Conservation (phyloP, 2,888 invertebrate species). For the Calameuta pallipes region DNA sequence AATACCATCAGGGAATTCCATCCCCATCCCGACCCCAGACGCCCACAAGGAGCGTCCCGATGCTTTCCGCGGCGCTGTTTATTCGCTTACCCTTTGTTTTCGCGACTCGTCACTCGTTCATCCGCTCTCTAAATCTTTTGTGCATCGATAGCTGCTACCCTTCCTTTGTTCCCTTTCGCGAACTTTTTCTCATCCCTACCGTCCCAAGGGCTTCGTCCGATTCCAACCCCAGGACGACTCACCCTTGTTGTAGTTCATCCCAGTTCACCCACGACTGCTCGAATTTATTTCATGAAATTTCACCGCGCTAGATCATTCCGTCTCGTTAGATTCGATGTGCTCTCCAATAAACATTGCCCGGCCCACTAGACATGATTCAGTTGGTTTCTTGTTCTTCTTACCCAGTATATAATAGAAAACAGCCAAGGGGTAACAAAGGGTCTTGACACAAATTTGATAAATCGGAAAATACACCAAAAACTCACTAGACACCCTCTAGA, state of each 20-base stretch:
- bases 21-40: neutral
- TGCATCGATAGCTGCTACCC: slow-evolving; percentile 26
- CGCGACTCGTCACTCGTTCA: slow-evolving; percentile 27
- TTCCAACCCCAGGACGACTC: neutral
- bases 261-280: neutral
- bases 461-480: neutral
- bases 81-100: slow-evolving; percentile 27
- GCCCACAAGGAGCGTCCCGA: slow-evolving; percentile 15
- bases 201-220: neutral
- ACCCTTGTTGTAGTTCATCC: neutral
- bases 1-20: neutral
- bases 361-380: neutral
- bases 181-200: slow-evolving; percentile 13
- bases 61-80: slow-evolving; percentile 29
- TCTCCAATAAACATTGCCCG: neutral
- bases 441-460: neutral
- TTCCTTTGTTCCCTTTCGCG: slow-evolving; percentile 12
- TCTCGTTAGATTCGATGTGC: slow-evolving; percentile 1
- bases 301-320: neutral
- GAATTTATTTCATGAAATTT: slow-evolving; percentile 14
- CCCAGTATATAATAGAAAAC: neutral
- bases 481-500: neutral
- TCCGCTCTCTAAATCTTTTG: slow-evolving; percentile 32
- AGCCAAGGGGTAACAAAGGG: neutral
- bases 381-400: neutral